Evolutionary conservation across 2,797 vertebrate genomes (phyloP), one percentile per base, ranked within the genome.

Genomic region (Pygocentrus nattereri): DNA sequence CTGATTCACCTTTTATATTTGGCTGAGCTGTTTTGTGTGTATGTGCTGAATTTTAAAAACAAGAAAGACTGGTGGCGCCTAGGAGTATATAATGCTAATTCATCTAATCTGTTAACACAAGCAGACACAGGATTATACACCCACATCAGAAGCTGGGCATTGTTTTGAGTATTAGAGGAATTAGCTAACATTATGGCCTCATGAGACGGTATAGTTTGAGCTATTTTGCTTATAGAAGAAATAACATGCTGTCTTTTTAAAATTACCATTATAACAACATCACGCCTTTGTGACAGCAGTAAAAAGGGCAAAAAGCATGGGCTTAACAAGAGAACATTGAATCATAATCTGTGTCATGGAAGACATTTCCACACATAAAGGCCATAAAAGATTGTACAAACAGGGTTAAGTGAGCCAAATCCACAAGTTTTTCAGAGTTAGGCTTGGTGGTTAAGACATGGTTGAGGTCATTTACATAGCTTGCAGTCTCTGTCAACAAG

Each of bases 281-380:
- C 21, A 49, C 21, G 21, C 18, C 8, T 59, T 31, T 68, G 8
- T 67, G 4, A 74, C 59, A 50, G 64, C 25, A 50, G 52, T 49
- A 25, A 30, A 56, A 74, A 27, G 25, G 7, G n/a, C 62, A 62
- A 54, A 58, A 65, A 49, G 58, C 3, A 50, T 12, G 31, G 13
- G 10, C 49, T 52, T 78, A 59, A 73, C 67, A 16, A 1, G 38
- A 49, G 31, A 71, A 19, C 16, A 72, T 13, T 70, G n/a, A 56
- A 25, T 52, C 54, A 67, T 67, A 72, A 85, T 85, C 30, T 72
- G 61, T 50, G 30, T 68, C 56, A 74, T 67, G 71, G 19, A 34
- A 82, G 65, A 74, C 41, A 83, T 83, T n/a, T 54, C 74, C 54
- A 61, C 38, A 52, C 74, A 74, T 70, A 34, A 64, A 74, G 72